Conservation (phyloP, 1,140 invertebrate species). For the Melitaea cinxia region DNA sequence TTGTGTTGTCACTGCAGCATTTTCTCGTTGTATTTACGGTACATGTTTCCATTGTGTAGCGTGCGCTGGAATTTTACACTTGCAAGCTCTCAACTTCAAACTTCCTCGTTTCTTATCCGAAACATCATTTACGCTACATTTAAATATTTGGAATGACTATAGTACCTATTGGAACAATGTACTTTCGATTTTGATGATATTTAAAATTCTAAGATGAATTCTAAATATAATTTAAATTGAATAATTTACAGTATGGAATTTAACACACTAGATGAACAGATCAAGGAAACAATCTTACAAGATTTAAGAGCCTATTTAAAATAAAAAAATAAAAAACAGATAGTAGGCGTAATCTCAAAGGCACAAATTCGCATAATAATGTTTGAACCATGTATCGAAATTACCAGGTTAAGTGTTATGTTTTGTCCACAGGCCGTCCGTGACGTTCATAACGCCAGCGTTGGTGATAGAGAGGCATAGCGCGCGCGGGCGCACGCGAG, state of each 20-base stretch:
- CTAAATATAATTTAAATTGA: too few relatives aligned
- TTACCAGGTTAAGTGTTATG: neutral
- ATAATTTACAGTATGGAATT: too few relatives aligned
- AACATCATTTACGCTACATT: conserved; percentile 7
- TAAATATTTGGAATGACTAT: neutral
- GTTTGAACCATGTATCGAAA: too few relatives aligned
- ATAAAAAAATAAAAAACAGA: too few relatives aligned
- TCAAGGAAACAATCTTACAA: too few relatives aligned
- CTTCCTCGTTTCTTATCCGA: conserved; percentile 15
- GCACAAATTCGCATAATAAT: too few relatives aligned
- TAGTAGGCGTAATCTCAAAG: too few relatives aligned
- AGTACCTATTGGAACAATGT: too few relatives aligned
- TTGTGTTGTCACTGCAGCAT: conserved; percentile 16
- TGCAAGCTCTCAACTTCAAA: conserved; percentile 11
- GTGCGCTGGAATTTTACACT: conserved; percentile 15
- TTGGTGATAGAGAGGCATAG: conserved; percentile 87
- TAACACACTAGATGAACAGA: too few relatives aligned
- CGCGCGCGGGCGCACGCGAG: conserved; percentile 80
- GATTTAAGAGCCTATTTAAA: too few relatives aligned
- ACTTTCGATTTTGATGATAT: too few relatives aligned
- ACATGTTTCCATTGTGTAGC: conserved; percentile 17
- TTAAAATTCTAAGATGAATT: too few relatives aligned
- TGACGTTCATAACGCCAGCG: conserved; percentile 85
- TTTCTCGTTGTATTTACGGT: conserved; percentile 15
- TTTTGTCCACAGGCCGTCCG: conserved; percentile 80